Base-by-base conservation (phyloP, 2,113 vertebrate genomes). In the Gambusia affinis region DNA sequence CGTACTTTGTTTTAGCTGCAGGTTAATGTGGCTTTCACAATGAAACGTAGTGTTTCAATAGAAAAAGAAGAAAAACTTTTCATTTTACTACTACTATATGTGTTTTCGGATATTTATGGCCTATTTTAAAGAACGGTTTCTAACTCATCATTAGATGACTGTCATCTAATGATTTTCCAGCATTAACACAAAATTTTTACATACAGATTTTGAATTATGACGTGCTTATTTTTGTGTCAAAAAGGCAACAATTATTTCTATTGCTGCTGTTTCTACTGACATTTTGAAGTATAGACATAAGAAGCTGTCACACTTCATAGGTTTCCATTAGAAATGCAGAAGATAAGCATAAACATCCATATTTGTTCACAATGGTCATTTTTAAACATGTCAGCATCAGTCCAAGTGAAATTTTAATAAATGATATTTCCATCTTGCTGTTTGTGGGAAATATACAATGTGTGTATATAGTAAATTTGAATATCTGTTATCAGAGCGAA, bases 1-100 rank as follows among this genome's bases (percentile, higher is more conserved):
- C 72, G 68, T 1, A n/a, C 12, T 70, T 72, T 74, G 68, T 65
- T 64, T n/a, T 71, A 28, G 57, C 47, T 70, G 24, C 12, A 7
- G 39, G 4, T 30, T 63, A 33, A 27, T n/a, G 7, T 57, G 51
- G 24, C 8, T 57, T 3, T 57, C 8, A n/a, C 51, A 24, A 7
- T 57, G 8, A 24, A 57, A 57, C n/a, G 8, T n/a, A 57, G 8
- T n/a, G 51, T 8, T 54, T 54, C 22, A 54, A n/a, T 57, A 24
- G 51, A n/a, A 57, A 57, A 24, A 8, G 24, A 57, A 57, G 7
- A 57, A n/a, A 3, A 57, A 57, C 8, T 11, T 57, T n/a, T 19
- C 17, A 47, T 47, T 47, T 47, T 5, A 57, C n/a, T 10, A 7
- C 19, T 3, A 24, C 7, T 10, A 24, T n/a, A 57, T 57, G 22